Base-by-base conservation (phyloP, 2,888 invertebrate species). In the Esperia sulphurella region DNA sequence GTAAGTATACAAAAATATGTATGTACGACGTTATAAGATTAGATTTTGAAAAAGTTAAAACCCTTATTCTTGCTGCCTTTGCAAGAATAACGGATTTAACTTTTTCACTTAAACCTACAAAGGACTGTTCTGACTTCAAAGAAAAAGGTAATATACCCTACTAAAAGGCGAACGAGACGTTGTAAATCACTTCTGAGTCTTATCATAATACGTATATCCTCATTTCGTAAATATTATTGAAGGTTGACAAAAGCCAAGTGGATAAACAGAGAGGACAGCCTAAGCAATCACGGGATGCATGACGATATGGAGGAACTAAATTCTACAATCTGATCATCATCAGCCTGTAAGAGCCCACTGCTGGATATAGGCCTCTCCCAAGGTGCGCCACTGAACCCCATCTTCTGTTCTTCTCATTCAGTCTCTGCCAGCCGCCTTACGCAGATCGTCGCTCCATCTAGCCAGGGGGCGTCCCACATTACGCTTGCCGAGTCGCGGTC, bases 221-320 rank as follows among this genome's bases (percentile, higher is more conserved):
- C 53, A 54, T 45, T 43, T 57, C 46, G 53, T 58, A 59, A 66
- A 68, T 58, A 66, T 65, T 65, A 51, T 59, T 58, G 54, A 60
- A 58, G 53, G 48, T 59, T 62, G 63, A 68, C 65, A 65, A 68
- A 60, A 65, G 57, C 58, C 57, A 55, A 57, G 57, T 53, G 58
- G 52, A 57, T 58, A 52, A 56, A 65, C 58, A 63, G 54, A 52
- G 48, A 43, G 51, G 55, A 56, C n/a, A 58, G 54, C 43, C 43
- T 51, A 50, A 56, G 57, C 63, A 71, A 67, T 68, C 65, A 63
- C 58, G 52, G 59, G 62, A 66, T 71, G 67, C 62, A 63, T 67
- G 72, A 70, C 62, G 62, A 65, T n/a, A n/a, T n/a, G n/a, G n/a
- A n/a, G n/a, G n/a, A n/a, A n/a, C n/a, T n/a, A n/a, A n/a, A n/a